Evolutionary conservation across 37 sponge, comb jelly and placozoan genomes (phyloP).

Genomic region (Halichondria panicea): DNA sequence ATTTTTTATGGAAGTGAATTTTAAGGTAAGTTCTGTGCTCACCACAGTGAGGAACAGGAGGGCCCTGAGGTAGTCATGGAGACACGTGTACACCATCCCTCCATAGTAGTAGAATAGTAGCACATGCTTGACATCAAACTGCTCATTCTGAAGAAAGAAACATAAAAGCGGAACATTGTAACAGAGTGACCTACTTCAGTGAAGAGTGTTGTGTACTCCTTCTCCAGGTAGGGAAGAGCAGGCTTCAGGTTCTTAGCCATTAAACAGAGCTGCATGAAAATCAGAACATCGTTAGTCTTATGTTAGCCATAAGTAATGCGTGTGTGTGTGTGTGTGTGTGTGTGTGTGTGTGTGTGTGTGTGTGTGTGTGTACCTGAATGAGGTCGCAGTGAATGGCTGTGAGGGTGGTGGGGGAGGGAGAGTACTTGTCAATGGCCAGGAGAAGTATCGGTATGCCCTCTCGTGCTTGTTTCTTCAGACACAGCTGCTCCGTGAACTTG

Average conservation of each 20-base stretch:
- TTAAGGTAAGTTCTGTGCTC: slow-evolving; percentile 1
- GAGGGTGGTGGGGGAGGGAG: slow-evolving; percentile 34
- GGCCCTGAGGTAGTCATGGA: slow-evolving; percentile 80
- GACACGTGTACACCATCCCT: slow-evolving; percentile 87
- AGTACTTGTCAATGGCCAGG: slow-evolving; percentile 59
- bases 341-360: neutral
- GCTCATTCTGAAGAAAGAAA: slow-evolving; percentile 39
- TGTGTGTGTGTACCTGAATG: slow-evolving; percentile 42
- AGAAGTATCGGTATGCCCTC: slow-evolving; percentile 34
- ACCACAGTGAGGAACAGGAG: slow-evolving; percentile 84
- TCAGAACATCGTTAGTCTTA: too few relatives aligned
- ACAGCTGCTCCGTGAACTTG: slow-evolving; percentile 26
- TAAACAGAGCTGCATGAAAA: slow-evolving; percentile 69
- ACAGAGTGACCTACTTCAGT: slow-evolving; percentile 56
- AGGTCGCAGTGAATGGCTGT: slow-evolving; percentile 87
- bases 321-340: neutral
- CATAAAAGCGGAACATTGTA: neutral
- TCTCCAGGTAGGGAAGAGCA: slow-evolving; percentile 74
- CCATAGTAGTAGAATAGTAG: slow-evolving; percentile 94
- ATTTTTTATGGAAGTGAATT: neutral
- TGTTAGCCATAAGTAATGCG: neutral
- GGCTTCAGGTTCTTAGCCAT: slow-evolving; percentile 82
- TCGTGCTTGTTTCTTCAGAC: slow-evolving; percentile 13
- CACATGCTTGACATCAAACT: slow-evolving; percentile 74
- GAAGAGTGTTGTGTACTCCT: slow-evolving; percentile 56